Percentiles rank a stretch among this genome's conserved stretches.
Evolutionary conservation across 1,140 invertebrate genomes (phyloP).

Genomic region (Lepidurus arcticus): DNA sequence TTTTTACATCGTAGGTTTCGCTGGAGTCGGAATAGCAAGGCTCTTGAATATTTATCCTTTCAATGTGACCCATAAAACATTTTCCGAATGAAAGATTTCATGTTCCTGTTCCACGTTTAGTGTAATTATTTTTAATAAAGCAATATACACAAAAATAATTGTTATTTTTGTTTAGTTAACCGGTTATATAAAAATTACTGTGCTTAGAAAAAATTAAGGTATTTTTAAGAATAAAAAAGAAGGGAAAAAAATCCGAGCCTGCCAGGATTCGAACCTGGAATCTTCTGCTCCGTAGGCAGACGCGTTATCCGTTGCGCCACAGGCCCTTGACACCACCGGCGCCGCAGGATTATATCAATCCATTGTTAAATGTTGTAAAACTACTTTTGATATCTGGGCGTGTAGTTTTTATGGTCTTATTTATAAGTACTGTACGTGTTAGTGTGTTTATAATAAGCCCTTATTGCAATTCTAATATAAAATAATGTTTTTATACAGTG

Average conservation of each 20-base stretch:
- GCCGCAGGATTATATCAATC: no score
- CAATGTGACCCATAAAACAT: constrained; percentile 26
- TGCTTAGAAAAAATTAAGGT: neutral
- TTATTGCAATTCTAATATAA: no score
- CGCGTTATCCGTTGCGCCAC: constrained; percentile 88
- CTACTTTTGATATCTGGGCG: no score
- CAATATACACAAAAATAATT: neutral
- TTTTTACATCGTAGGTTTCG: constrained; percentile 30
- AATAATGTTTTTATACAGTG: no score
- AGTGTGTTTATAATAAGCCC: no score
- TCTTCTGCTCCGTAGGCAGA: constrained; percentile 87
- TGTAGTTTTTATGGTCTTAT: no score
- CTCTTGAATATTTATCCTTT: constrained; percentile 34
- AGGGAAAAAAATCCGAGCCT: constrained; percentile 52
- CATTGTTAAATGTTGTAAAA: no score
- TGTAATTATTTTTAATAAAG: neutral
- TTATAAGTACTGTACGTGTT: no score
- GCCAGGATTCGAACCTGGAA: constrained; percentile 87
- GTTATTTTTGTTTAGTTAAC: neutral
- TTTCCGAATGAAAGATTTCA: neutral
- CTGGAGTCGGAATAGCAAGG: constrained; percentile 25
- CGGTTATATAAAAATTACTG: neutral
- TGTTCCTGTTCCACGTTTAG: neutral
- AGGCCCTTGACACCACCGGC: constrained; percentile 55
- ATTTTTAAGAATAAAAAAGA: neutral